Evolutionary conservation across 1,140 invertebrate genomes (phyloP).

Genomic region (Periplaneta americana): DNA sequence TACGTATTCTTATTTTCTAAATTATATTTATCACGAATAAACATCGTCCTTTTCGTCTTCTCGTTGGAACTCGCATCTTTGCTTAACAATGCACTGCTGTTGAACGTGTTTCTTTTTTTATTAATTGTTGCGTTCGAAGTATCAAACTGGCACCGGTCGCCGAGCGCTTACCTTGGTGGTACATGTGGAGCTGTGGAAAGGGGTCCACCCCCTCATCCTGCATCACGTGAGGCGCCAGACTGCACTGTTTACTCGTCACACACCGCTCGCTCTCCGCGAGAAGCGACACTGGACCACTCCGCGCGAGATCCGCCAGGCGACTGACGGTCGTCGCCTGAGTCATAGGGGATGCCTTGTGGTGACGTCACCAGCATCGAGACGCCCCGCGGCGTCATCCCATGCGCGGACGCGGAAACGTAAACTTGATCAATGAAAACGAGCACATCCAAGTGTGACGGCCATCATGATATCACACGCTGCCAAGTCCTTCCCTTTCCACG

Average conservation of each 20-base stretch:
- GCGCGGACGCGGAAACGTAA: not conserved
- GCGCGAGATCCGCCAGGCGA: not conserved
- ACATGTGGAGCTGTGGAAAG: not conserved
- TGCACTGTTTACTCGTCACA: not conserved
- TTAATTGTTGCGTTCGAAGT: no score
- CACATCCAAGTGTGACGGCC: not conserved
- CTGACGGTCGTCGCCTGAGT: not conserved
- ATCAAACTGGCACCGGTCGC: no score
- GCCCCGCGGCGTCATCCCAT: not conserved
- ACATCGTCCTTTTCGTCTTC: no score
- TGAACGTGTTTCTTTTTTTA: no score
- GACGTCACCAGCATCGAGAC: not conserved
- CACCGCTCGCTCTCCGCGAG: no score
- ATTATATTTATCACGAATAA: no score
- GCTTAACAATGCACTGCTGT: no score
- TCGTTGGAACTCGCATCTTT: no score
- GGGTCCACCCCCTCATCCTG: not conserved
- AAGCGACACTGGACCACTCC: not conserved
- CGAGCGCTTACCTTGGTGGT: not conserved
- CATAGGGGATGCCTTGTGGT: not conserved
- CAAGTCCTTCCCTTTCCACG: no score
- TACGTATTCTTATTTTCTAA: no score
- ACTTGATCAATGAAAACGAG: not conserved
- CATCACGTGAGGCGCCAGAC: not conserved
- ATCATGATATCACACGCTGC: no score